phyloP scores from a whole-genome alignment of 2,888 invertebrate species.

The Phragmatobia fuliginosa region DNA sequence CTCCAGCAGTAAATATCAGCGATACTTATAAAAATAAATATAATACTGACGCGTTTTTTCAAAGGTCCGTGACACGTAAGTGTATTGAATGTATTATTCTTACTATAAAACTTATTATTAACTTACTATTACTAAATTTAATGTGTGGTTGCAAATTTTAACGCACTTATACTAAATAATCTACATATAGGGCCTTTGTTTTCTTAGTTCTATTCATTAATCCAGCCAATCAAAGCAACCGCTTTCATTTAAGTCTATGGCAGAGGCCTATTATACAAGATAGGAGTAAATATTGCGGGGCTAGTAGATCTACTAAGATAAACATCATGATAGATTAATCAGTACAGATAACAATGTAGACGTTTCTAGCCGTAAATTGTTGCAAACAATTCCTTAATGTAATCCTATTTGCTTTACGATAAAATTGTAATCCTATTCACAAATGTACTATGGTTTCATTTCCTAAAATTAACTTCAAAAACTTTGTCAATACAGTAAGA shows the following conservation, averaged over 20 bases:
- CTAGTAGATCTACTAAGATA: conserved; percentile 13
- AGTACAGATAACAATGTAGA: conserved; percentile 16
- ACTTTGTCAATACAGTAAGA: no score
- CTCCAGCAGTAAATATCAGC: no score
- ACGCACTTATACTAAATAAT: background rate
- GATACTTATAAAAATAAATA: no score
- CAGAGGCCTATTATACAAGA: background rate
- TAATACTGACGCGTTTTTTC: no score
- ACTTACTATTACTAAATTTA: no score
- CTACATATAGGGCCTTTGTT: background rate
- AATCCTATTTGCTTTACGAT: conserved; percentile 11
- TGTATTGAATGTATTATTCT: no score
- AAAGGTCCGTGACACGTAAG: no score
- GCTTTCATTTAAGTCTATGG: background rate
- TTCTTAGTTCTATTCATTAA: background rate
- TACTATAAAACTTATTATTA: no score
- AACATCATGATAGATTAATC: conserved; percentile 16
- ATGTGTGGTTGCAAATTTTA: background rate
- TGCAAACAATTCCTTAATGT: conserved; percentile 17
- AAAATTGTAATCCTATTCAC: no score
- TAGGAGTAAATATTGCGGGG: background rate
- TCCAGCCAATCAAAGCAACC: background rate
- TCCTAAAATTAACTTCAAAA: no score
- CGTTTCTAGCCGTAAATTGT: conserved; percentile 14
- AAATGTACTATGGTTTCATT: no score